Conservation (phyloP, 2,797 vertebrate genomes). For the Sebastiscus albofasciatus region DNA sequence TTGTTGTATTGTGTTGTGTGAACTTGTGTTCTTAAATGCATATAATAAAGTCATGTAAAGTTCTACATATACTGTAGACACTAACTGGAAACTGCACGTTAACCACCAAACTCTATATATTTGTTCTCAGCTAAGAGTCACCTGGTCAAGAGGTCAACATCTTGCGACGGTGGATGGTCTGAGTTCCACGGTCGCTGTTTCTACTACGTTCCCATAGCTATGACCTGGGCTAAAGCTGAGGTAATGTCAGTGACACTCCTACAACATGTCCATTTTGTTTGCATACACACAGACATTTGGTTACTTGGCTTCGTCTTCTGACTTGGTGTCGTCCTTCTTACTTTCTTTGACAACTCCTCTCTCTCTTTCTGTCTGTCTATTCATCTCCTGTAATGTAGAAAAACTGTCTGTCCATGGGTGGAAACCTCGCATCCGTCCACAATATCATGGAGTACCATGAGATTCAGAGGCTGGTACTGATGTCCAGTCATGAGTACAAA, state of each 20-base stretch:
- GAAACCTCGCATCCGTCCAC: background rate
- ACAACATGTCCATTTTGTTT: too few species aligned
- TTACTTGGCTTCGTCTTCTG: too few species aligned
- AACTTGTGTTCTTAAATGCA: background rate
- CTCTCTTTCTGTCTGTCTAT: background rate
- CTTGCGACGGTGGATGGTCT: rapidly evolving
- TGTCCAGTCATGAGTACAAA: background rate
- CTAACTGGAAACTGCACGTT: too few species aligned
- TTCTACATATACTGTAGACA: too few species aligned
- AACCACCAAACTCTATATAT: too few species aligned
- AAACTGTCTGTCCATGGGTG: background rate
- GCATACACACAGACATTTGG: too few species aligned
- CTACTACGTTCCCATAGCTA: background rate
- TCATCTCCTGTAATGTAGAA: background rate
- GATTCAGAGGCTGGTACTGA: background rate
- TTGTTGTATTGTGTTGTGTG: too few species aligned
- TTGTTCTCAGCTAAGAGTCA: background rate
- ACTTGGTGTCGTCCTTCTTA: too few species aligned
- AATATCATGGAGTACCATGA: background rate
- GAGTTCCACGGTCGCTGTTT: rapidly evolving
- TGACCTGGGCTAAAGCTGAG: background rate
- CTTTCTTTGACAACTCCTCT: too few species aligned
- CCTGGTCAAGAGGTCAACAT: background rate
- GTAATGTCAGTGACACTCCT: background rate
- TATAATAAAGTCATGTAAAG: background rate